Evolutionary conservation across 2,888 invertebrate genomes (phyloP).

Genomic region (Noctuana brunneofusca): DNA sequence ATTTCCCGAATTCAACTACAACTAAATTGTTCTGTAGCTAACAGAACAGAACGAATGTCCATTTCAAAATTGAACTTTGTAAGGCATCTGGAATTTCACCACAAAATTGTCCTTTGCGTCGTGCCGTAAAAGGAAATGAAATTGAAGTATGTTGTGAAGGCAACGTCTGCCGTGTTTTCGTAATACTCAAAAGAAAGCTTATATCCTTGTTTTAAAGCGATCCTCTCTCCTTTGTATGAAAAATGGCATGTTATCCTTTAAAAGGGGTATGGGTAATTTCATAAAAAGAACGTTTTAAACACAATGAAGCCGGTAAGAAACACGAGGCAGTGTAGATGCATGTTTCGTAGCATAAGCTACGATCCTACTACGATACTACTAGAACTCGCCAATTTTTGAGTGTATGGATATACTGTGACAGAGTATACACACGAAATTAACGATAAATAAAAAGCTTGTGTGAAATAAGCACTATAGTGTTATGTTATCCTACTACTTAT

Average conservation of each 20-base stretch:
- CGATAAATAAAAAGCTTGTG: neutral
- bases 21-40: slow-evolving; percentile 2
- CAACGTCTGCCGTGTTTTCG: slow-evolving; percentile 50
- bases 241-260: neutral
- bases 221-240: slow-evolving; percentile 52
- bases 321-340: neutral
- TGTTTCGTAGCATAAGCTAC: neutral
- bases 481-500: neutral
- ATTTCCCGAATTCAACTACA: slow-evolving; percentile 1
- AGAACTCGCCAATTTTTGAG: too few species aligned
- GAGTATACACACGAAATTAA: too few species aligned
- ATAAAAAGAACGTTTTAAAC: neutral
- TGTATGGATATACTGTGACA: too few species aligned
- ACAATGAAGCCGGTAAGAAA: neutral
- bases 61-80: slow-evolving; percentile 17
- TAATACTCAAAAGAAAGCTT: slow-evolving; percentile 65
- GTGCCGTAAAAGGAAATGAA: slow-evolving; percentile 38
- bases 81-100: slow-evolving; percentile 12
- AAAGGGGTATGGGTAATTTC: neutral
- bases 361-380: too few species aligned
- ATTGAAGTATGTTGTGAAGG: slow-evolving; percentile 47
- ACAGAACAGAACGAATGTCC: slow-evolving; percentile 10
- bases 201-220: slow-evolving; percentile 68
- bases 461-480: neutral
- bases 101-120: slow-evolving; percentile 2